A percentile compares a stretch with the other conserved stretches of the same genome.
phyloP scores from a whole-genome alignment of 2,797 vertebrate genomes.

The Gadopsis marmoratus region DNA sequence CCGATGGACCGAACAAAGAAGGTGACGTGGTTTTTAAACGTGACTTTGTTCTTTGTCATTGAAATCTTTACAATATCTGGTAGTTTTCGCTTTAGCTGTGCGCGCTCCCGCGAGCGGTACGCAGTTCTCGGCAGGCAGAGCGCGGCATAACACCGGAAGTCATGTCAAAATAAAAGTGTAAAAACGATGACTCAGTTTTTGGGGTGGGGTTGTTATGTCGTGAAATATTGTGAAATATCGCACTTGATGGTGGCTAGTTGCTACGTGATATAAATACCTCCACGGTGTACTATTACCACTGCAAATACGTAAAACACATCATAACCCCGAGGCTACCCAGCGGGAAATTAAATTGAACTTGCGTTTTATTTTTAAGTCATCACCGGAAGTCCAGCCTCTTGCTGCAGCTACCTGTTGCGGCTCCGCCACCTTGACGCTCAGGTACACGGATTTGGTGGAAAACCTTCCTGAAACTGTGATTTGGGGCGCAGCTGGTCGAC shows the following conservation, averaged over 20 bases:
- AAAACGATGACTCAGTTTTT: not conserved
- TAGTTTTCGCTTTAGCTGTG: not conserved
- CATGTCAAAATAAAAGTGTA: not conserved
- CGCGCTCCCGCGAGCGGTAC: not conserved
- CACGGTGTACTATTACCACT: not conserved
- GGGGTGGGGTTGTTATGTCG: not conserved
- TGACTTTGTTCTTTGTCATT: not conserved
- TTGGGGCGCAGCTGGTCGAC: not conserved
- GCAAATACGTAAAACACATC: not conserved
- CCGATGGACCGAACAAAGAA: not conserved
- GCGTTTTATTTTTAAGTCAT: slow-evolving; percentile 42
- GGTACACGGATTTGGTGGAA: slow-evolving; percentile 62
- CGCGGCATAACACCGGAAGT: slow-evolving; percentile 1
- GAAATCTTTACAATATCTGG: too few relatives aligned
- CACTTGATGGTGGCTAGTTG: not conserved
- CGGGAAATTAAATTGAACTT: not conserved
- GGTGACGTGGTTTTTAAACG: not conserved
- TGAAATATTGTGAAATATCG: not conserved
- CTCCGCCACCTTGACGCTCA: slow-evolving; percentile 73
- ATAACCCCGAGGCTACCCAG: fast-evolving
- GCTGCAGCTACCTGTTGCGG: slow-evolving; percentile 50
- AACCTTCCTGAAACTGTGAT: slow-evolving; percentile 20
- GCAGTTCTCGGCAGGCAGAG: not conserved
- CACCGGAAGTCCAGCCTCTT: slow-evolving; percentile 51
- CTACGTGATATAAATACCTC: too few relatives aligned